Evolutionary conservation across 1,140 invertebrate species (phyloP).

Genomic region (Laodelphax striatellus): DNA sequence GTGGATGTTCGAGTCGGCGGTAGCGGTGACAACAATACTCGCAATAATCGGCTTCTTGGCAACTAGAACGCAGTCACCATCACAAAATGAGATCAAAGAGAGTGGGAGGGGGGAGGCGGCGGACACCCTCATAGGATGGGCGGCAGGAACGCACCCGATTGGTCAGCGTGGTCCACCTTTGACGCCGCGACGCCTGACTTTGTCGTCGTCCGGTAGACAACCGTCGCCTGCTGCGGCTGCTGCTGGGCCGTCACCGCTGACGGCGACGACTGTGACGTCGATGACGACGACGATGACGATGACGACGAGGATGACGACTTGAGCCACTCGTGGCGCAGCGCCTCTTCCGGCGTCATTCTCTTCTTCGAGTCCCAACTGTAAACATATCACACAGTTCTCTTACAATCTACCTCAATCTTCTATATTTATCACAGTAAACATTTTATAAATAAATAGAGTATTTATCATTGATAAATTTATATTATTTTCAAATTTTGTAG

Average conservation of each 20-base stretch:
- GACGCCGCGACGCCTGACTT: slow-evolving; percentile 31
- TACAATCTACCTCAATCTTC: no score
- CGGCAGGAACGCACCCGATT: slow-evolving; percentile 52
- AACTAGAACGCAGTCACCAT: background rate
- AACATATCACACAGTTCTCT: slow-evolving; percentile 8
- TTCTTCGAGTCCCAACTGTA: slow-evolving; percentile 85
- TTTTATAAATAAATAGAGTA: no score
- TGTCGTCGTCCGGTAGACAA: slow-evolving; percentile 1
- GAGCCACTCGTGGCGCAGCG: slow-evolving; percentile 65
- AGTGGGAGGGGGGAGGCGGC: background rate
- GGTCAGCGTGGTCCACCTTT: slow-evolving; percentile 34
- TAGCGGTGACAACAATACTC: background rate
- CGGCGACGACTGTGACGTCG: slow-evolving; percentile 11
- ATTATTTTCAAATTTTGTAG: no score
- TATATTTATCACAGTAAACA: no score
- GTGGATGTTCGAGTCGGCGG: background rate
- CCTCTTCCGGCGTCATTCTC: slow-evolving; percentile 85
- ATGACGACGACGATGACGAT: slow-evolving; percentile 10
- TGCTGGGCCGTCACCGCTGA: background rate
- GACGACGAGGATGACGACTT: slow-evolving; percentile 25
- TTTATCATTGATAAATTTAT: no score
- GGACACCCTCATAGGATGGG: slow-evolving; percentile 39
- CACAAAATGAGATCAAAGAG: slow-evolving; percentile 9
- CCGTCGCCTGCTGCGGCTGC: background rate
- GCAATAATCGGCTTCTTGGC: no score